Evolutionary conservation across 2,113 vertebrate genomes (phyloP).

Genomic region (Tapirus terrestris): DNA sequence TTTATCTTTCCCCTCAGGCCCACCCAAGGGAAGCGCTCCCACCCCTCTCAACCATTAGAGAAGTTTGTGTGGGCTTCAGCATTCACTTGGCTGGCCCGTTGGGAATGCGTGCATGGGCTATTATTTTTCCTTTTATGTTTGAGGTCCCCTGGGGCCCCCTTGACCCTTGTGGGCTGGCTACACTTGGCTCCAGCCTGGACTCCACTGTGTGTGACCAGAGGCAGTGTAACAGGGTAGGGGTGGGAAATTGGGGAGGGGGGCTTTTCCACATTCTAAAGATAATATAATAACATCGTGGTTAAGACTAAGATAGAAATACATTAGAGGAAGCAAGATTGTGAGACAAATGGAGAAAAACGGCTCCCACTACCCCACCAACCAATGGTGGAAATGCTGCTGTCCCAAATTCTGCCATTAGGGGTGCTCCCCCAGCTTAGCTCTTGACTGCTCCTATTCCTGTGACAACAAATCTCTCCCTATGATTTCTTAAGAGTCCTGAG

Average conservation of each 20-base stretch:
- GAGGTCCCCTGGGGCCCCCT: background rate
- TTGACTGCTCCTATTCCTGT: background rate
- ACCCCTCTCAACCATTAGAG: background rate
- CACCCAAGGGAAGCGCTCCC: background rate
- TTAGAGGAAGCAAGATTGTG: background rate
- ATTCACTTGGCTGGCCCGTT: background rate
- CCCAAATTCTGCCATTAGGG: background rate
- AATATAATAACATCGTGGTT: background rate
- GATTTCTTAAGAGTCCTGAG: background rate
- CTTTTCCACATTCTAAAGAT: slow-evolving; percentile 54
- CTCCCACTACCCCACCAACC: background rate
- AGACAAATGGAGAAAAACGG: background rate
- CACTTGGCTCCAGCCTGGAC: background rate
- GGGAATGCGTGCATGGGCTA: background rate
- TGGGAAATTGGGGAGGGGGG: slow-evolving; percentile 47
- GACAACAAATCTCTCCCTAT: background rate
- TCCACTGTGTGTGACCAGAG: slow-evolving; percentile 21
- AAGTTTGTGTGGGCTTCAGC: background rate
- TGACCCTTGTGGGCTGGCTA: background rate
- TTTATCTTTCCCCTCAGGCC: background rate
- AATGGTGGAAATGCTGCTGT: too few relatives aligned
- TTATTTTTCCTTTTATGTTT: slow-evolving; percentile 63
- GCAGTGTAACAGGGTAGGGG: background rate
- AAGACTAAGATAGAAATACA: background rate
- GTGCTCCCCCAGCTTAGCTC: background rate